Evolutionary conservation across 2,888 invertebrate species (phyloP), one percentile per base, ranked within the genome.

Genomic region (Smittia aterrima): DNA sequence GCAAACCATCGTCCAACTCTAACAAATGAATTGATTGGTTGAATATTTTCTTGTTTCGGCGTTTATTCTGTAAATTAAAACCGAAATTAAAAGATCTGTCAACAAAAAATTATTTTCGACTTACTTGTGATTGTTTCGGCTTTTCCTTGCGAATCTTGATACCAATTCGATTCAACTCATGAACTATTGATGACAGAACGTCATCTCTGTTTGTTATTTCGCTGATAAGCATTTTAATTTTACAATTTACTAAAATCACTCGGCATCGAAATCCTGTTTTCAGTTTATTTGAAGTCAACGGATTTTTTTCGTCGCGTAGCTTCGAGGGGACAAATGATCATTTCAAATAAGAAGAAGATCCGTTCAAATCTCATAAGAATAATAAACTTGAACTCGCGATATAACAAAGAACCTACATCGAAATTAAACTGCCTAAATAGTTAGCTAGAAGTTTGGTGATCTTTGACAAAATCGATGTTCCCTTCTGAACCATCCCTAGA

Each of bases 1-100:
- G 84, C 76, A 89, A 85, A 2, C 87, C 86, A 66, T 85, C 85
- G 75, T 86, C 85, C 74, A 85, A 78, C 54, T 86, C 85, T 47
- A 88, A 80, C 72, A 82, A 79, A 58, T 83, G 82, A 40, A 89
- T 78, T n/a, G 85, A 83, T 20, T 83, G 84, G 77, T 85, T 85
- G 78, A 89, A 89, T 1, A 87, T 81, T 76, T 82, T 83, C 75
- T 82, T 74, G 20, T 54, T 74, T 40, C 22, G 38, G 11, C 62
- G 58, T 20, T 72, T 72, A 24, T 58, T 72, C 32, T 53, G 58
- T 20, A 47, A 25, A 20, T 1, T 25, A 64, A 27, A n/a, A 64
- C 4, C 18, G 18, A n/a, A n/a, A 16, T 38, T 38, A 7, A 79
- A 77, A 27, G 76, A 76, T 4, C 7, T 22, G 16, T 13, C 24